Base-by-base conservation (phyloP, 64 coral and sea anemone species). In the Pocillopora verrucosa region DNA sequence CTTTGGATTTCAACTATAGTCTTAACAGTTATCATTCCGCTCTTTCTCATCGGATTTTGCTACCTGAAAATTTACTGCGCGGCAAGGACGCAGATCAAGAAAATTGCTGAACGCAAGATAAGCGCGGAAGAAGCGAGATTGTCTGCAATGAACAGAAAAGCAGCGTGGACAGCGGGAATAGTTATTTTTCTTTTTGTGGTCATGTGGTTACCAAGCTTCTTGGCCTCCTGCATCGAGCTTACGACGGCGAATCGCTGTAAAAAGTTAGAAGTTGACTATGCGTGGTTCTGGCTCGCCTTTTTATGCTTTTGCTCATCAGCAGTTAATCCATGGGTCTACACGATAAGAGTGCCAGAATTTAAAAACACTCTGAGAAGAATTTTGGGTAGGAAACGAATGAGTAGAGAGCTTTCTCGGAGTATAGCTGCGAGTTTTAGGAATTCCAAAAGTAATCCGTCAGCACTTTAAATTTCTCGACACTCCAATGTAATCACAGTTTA, bases 281-380 rank as follows among this genome's bases (percentile, higher is more conserved):
- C 80, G 20, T 91, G 89, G 89, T 91, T 91, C 59, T 91, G 89
- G 89, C 20, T 91, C 4, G 89, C 89, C 17, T 86, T 84, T 63
- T 19, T 91, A 6, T 83, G 79, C 22, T 91, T 84, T 58, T 51
- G 62, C 5, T 91, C 89, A 57, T 91, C 89, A 19, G 89, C 80
- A 0, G 20, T 78, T 0, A 86, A 91, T 63, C 89, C 89, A n/a
- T 91, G 89, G 89, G 75, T 91, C 9, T 91, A 91, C 77, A 65
- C 89, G 17, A 76, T 91, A 45, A 75, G 89, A 30, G 82, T 91
- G 22, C 89, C 56, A 19, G 89, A 91, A 35, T 91, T 91, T 58
- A 81, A 81, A 62, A 81, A 81, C 25, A 81, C 58, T 13, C 34
- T 61, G 78, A 61, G 59, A 35, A 61, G 78, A 62, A 81, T 81